A percentile compares a stretch with the other conserved stretches of the same genome.
Evolutionary conservation across 2,113 vertebrate genomes (phyloP).

Genomic region (Panthera tigris): DNA sequence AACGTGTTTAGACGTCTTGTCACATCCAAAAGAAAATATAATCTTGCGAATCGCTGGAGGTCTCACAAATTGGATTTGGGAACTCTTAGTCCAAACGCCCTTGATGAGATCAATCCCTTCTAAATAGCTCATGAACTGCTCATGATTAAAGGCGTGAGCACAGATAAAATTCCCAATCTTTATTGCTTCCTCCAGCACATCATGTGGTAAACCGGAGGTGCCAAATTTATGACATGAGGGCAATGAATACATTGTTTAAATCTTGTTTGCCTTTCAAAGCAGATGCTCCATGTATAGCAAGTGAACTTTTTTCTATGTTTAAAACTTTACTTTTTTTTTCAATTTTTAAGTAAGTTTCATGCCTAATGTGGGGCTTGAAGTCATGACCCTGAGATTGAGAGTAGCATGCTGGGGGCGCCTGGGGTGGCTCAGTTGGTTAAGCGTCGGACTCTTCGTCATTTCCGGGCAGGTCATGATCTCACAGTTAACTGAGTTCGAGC

Average conservation of each 20-base stretch:
- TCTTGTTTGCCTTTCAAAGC: slow-evolving; percentile 10
- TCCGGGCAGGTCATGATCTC: too few species aligned
- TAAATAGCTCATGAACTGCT: slow-evolving; percentile 21
- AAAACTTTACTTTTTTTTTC: neutral
- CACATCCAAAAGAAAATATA: slow-evolving; percentile 45
- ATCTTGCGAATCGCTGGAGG: neutral
- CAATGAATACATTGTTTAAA: slow-evolving; percentile 35
- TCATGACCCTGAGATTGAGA: too few species aligned
- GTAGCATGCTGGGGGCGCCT: too few species aligned
- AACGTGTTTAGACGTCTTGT: slow-evolving; percentile 36
- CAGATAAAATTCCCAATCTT: slow-evolving; percentile 5
- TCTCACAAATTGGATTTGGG: slow-evolving; percentile 51
- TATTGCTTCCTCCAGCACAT: neutral
- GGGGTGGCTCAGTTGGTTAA: too few species aligned
- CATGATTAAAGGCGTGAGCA: slow-evolving; percentile 26
- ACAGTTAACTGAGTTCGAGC: too few species aligned
- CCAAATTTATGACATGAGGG: slow-evolving; percentile 25
- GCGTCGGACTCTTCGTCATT: too few species aligned
- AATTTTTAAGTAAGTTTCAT: too few species aligned
- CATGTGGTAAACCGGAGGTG: neutral
- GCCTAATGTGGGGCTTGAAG: too few species aligned
- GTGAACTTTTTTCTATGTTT: neutral
- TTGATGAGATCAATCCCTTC: slow-evolving; percentile 39
- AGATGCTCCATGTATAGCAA: neutral
- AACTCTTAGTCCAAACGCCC: neutral